Conservation (phyloP, 2,113 vertebrate genomes). For the Macroglossus sobrinus region DNA sequence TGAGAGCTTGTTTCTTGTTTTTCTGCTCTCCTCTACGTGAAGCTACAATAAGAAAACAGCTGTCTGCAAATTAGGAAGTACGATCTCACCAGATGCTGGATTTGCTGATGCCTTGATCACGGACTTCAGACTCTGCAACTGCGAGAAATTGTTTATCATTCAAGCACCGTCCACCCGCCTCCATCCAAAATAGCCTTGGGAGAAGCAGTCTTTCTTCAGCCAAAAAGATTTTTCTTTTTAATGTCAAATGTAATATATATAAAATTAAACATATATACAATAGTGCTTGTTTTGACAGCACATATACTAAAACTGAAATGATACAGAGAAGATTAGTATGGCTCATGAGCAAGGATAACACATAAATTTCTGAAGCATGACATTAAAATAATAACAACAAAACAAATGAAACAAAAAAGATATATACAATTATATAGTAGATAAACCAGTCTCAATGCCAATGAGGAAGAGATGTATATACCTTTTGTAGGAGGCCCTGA, state of each 20-base stretch:
- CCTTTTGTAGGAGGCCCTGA: not conserved
- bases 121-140: not conserved
- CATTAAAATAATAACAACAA: no score
- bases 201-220: not conserved
- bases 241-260: not conserved
- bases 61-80: not conserved
- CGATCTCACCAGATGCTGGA: not conserved
- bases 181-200: not conserved
- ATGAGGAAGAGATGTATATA: not conserved
- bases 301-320: not conserved
- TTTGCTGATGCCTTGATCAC: not conserved
- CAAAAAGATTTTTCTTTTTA: not conserved
- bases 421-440: no score
- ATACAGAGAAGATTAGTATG: not conserved
- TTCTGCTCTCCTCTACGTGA: not conserved
- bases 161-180: not conserved
- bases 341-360: not conserved
- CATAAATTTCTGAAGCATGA: not conserved
- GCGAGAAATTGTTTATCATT: not conserved
- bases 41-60: not conserved
- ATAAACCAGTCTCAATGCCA: not conserved
- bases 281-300: not conserved
- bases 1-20: not conserved
- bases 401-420: not conserved
- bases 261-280: not conserved